These are phyloP conservation scores for Alces alces DNA, from an alignment of 2,113 vertebrate genomes.

Conservation along the genomic window DNA sequence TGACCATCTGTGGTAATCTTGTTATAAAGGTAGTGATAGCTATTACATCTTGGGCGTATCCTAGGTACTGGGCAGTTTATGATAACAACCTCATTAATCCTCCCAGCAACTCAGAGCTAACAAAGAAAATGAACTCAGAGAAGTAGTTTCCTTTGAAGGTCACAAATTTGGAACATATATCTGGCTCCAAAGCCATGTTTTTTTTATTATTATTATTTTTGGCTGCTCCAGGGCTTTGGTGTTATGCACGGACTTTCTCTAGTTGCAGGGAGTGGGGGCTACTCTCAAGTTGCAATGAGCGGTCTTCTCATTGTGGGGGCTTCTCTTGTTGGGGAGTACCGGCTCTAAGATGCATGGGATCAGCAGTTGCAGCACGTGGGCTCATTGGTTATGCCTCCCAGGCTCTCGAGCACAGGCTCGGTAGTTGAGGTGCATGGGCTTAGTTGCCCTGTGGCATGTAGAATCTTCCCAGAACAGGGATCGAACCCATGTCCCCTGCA, in stretches of 20 bases:
- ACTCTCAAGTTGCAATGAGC: background rate
- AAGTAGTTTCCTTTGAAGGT: background rate
- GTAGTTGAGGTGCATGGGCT: background rate
- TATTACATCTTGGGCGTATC: background rate
- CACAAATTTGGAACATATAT: background rate
- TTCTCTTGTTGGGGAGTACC: background rate
- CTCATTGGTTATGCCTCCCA: background rate
- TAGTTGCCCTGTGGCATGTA: background rate
- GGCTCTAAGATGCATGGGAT: background rate
- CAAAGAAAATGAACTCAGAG: background rate
- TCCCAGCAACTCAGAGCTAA: background rate
- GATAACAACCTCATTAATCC: background rate
- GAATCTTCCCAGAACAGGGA: background rate
- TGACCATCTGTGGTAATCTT: background rate
- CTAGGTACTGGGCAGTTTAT: background rate
- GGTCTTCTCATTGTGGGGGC: background rate
- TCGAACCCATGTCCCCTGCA: background rate
- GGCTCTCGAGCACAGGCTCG: background rate
- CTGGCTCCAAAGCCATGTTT: background rate
- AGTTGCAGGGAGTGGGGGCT: background rate
- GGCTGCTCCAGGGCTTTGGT: background rate
- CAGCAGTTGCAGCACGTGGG: background rate
- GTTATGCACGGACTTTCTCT: background rate
- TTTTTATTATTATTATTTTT: background rate
- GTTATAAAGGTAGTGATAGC: background rate